Evolutionary conservation across 2,797 vertebrate species (phyloP).

Genomic region (Ctenochaetus hawaiiensis): DNA sequence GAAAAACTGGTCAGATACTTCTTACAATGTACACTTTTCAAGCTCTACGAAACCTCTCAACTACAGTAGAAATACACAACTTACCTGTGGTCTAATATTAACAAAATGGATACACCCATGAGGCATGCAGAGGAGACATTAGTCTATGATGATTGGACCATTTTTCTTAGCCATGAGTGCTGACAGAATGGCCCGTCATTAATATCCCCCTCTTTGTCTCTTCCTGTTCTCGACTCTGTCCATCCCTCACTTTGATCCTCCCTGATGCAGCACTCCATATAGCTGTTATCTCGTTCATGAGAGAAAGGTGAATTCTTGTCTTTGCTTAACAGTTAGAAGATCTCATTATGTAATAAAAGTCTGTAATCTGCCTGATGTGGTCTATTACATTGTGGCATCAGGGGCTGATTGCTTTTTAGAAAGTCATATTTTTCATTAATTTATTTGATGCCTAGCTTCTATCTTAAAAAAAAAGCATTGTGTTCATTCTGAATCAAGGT

Average conservation of each 20-base stretch:
- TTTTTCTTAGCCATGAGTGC: slow-evolving; percentile 74
- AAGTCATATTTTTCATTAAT: slow-evolving; percentile 16
- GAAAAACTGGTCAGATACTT: neutral
- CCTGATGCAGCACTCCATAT: slow-evolving; percentile 51
- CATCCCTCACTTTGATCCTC: slow-evolving; percentile 50
- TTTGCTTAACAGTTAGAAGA: slow-evolving; percentile 28
- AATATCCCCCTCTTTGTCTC: slow-evolving; percentile 58
- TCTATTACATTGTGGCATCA: neutral
- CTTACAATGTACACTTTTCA: neutral
- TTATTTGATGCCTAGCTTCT: neutral
- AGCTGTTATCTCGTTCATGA: slow-evolving; percentile 42
- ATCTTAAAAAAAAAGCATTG: slow-evolving; percentile 2
- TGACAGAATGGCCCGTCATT: slow-evolving; percentile 75
- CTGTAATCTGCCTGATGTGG: slow-evolving; percentile 1
- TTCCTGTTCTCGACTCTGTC: slow-evolving; percentile 51
- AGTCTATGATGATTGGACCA: slow-evolving; percentile 68
- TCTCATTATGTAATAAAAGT: slow-evolving; percentile 22
- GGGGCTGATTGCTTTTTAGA: neutral
- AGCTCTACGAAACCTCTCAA: neutral
- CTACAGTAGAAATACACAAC: neutral
- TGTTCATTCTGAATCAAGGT: slow-evolving; percentile 23
- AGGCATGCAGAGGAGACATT: slow-evolving; percentile 45
- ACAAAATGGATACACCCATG: slow-evolving; percentile 33
- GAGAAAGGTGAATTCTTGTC: slow-evolving; percentile 28
- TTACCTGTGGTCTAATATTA: slow-evolving; percentile 2